These are phyloP conservation scores for Acheta domesticus DNA, from an alignment of 2,888 invertebrate genomes.

Conservation along the genomic window DNA sequence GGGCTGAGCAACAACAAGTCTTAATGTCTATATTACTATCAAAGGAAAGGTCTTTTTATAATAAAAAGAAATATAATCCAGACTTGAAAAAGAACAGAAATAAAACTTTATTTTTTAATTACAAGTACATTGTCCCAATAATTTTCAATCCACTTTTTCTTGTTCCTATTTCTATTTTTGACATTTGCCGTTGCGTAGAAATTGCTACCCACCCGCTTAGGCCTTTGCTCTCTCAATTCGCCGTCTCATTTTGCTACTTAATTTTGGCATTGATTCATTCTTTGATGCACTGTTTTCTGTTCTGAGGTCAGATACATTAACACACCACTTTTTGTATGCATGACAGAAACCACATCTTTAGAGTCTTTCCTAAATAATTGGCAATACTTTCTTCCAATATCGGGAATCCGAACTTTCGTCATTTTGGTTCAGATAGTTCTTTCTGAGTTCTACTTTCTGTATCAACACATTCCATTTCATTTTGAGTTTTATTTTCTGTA, in stretches of 20 bases:
- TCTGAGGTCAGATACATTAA: conserved; percentile 50
- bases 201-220: conserved; percentile 81
- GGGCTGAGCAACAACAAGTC: no score
- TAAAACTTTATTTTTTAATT: neutral
- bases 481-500: neutral
- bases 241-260: conserved; percentile 74
- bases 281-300: conserved; percentile 32
- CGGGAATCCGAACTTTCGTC: conserved; percentile 66
- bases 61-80: no score
- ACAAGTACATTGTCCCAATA: neutral
- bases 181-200: conserved; percentile 87
- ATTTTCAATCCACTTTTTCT: conserved; percentile 50
- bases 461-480: conserved; percentile 28
- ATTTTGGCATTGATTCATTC: conserved; percentile 43
- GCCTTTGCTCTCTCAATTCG: conserved; percentile 70
- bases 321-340: conserved; percentile 48
- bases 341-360: conserved; percentile 50
- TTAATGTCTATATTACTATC: no score
- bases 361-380: conserved; percentile 49
- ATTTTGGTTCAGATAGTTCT: conserved; percentile 52
- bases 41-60: neutral
- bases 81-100: neutral
- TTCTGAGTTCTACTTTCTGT: conserved; percentile 41
- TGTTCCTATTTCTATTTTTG: conserved; percentile 78
- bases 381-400: conserved; percentile 53